Base-by-base conservation (phyloP, 2,888 invertebrate genomes). In the Ophion slaviceki region DNA sequence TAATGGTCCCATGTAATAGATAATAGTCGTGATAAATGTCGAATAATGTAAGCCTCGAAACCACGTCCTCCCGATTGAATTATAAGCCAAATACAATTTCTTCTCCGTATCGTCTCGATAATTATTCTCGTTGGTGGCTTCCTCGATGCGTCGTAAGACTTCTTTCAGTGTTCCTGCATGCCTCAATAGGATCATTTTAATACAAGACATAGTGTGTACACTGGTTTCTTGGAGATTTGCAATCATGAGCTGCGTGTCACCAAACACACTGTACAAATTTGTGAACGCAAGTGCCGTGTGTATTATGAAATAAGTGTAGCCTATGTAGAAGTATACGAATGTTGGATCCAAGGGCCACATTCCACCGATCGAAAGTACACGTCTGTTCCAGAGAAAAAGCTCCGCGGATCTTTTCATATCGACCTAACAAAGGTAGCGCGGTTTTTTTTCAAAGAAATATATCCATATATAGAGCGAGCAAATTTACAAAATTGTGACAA, bases 401-500 rank as follows among this genome's bases (percentile, higher is more conserved):
- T 80, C 71, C 40, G 71, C 71, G 20, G 79, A 71, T 17, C 76
- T 61, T 57, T 70, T 61, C 6, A 64, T 71, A 62, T 71, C 64
- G 47, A 64, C 71, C 71, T 80, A 7, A 45, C 32, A 17, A 64
- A 64, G 1, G 11, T 14, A 11, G 2, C 5, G 10, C 7, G 2
- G 40, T 4, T 32, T 28, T 24, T 40, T 4, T 32, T 40, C 0
- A 0, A 7, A 7, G 0, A 7, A 1, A 8, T 86, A 67, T 32
- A 87, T 87, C 71, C 80, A 40, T 5, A 7, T 8, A 40, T 0
- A 40, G 4, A 2, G 24, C 10, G 11, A 14, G 8, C 40, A 10
- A n/a, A 6, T 20, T 20, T 11, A 14, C 11, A 45, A 24, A 45
- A 68, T 68, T 68, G 45, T 24, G 11, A 45, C 14, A 45, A 68